Base-by-base conservation (phyloP, 2,797 vertebrate genomes). In the Tadarida brasiliensis region DNA sequence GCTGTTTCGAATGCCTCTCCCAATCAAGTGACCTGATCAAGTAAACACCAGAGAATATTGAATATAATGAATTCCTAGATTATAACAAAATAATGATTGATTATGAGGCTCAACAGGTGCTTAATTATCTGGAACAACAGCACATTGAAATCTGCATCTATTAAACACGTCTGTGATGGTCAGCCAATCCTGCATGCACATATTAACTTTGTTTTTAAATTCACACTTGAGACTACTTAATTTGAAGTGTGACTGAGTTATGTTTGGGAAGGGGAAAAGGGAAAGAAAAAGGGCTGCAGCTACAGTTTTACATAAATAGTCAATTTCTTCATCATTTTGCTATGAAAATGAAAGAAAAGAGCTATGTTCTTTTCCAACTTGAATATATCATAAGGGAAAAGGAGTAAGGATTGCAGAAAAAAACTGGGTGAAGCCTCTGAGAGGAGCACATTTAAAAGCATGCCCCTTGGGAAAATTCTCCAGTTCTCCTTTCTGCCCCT, bases 181-280 rank as follows among this genome's bases (percentile, higher is more conserved):
- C 95, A 95, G 81, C 68, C 87, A 78, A 65, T 95, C 71, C 91
- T 96, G 93, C 74, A 33, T 96, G 82, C 33, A 90, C 89, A 74
- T 97, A 86, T 96, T 98, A 98, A 98, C 96, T 94, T 95, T 96
- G 57, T 89, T 97, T 86, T 93, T 92, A 94, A 74, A 95, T 87
- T 90, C 95, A 94, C n/a, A 94, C 63, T 83, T 94, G 85, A 95
- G 96, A 89, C 9, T 57, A 76, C 68, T 96, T 94, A 85, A 97
- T 97, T 96, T 96, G 96, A 91, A 97, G 92, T 74, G 68, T 87
- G 76, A 90, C 80, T 93, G 92, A 97, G 84, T 89, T 49, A 63
- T 74, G 22, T 81, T 95, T 92, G 96, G 83, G 71, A 71, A 73
- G 77, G 82, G 84, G 68, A 87, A 91, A 95, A 39, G 16, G 28